phyloP scores from a whole-genome alignment of 1,140 invertebrate species.

The Berghia stephanieae region DNA sequence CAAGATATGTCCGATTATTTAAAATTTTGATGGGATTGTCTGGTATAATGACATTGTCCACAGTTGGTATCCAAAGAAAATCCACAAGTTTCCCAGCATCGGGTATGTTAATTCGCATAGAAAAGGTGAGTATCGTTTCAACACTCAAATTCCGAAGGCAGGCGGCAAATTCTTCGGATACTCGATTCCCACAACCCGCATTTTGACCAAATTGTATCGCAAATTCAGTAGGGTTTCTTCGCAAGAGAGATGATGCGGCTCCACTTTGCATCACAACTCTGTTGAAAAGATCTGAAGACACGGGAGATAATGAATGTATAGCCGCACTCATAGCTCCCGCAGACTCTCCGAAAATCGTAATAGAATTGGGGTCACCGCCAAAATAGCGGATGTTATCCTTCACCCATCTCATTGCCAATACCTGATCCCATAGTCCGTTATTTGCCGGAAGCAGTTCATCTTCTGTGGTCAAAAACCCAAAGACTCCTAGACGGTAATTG shows the following conservation, averaged over 20 bases:
- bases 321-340: conserved; percentile 76
- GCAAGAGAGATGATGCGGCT: neutral
- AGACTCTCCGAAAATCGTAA: conserved; percentile 93
- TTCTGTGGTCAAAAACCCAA: conserved; percentile 88
- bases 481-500: conserved; percentile 43
- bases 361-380: conserved; percentile 84
- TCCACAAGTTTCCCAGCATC: conserved; percentile 9
- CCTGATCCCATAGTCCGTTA: conserved; percentile 94
- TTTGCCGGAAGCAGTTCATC: conserved; percentile 93
- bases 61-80: conserved; percentile 21
- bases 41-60: conserved; percentile 18
- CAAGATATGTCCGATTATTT: conserved; percentile 1
- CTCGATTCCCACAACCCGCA: neutral
- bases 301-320: conserved; percentile 48
- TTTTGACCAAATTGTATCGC: neutral
- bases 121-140: neutral
- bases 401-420: conserved; percentile 69
- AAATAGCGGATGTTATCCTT: conserved; percentile 88
- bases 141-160: neutral
- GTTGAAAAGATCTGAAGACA: conserved; percentile 55
- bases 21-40: conserved; percentile 19
- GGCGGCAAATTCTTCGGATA: neutral
- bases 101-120: neutral
- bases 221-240: neutral
- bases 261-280: conserved; percentile 49